A percentile compares a stretch with the other conserved stretches of the same genome.
Conservation (phyloP, 2,888 invertebrate genomes). For the Heliconius sara region DNA sequence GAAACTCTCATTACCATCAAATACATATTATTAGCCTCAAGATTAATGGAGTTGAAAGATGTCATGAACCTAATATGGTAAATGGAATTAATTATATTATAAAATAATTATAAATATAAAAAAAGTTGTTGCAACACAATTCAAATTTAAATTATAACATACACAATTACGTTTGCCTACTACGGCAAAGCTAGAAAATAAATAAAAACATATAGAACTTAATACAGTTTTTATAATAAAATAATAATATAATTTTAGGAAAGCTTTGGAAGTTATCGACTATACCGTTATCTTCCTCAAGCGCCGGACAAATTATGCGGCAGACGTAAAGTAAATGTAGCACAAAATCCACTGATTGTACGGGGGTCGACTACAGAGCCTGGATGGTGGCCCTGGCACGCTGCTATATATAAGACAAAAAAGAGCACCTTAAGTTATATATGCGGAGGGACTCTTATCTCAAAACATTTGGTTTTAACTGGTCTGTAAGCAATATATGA, state of each 20-base stretch:
- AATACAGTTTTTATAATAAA: background rate
- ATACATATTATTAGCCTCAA: conserved; percentile 27
- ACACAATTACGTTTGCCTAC: too few species aligned
- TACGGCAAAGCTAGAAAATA: too few species aligned
- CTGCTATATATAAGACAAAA: conserved; percentile 58
- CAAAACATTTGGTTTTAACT: conserved; percentile 60
- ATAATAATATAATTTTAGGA: background rate
- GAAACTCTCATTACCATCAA: conserved; percentile 6
- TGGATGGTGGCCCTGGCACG: conserved; percentile 75
- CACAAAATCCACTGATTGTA: conserved; percentile 63
- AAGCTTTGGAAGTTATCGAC: background rate
- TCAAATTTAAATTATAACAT: background rate
- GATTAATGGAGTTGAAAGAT: conserved; percentile 28
- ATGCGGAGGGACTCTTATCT: conserved; percentile 67
- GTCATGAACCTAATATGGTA: conserved; percentile 21
- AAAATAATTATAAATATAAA: background rate
- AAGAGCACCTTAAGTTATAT: conserved; percentile 55
- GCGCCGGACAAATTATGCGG: conserved; percentile 39
- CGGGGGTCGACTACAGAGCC: conserved; percentile 60
- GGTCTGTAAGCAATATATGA: conserved; percentile 50
- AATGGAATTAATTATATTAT: background rate
- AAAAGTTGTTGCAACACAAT: background rate
- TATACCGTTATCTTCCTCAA: background rate
- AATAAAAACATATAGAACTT: background rate
- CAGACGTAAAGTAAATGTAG: conserved; percentile 47